Base-by-base conservation (phyloP, 2,113 vertebrate species). In the Mohoua ochrocephala region DNA sequence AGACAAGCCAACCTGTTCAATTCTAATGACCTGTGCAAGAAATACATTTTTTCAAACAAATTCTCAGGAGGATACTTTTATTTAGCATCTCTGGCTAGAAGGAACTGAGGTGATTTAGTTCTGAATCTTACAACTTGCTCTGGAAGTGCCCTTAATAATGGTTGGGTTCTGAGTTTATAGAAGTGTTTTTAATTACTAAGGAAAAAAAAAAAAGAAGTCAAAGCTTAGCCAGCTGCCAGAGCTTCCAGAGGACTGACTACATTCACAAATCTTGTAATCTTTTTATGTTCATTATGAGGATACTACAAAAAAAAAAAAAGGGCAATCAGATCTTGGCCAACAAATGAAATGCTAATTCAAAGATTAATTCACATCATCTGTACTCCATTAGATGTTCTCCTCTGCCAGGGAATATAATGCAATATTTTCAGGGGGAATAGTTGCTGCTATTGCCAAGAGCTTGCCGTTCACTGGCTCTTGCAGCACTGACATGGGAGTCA, bases 361-460 rank as follows among this genome's bases (percentile, higher is more conserved):
- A 96, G 84, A 96, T 97, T 96, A 97, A 96, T 95, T 96, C 87
- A 78, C 68, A 91, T 96, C 97, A 97, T 97, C 97, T 97, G 97
- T 79, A 83, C 84, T 96, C 84, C 79, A 97, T 97, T 97, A 97
- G 56, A 69, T 91, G 81, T 78, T 94, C 79, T 91, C 19, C 73
- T 94, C 42, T 91, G 97, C 96, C 97, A 97, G 94, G 54, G 95
- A 93, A 94, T 96, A 97, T 71, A 93, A 95, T 94, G 95, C 95
- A 97, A 94, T 97, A 96, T 95, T 95, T 97, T 97, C 94, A 94
- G 75, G 93, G 95, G 94, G 69, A 96, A 96, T 70, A 94, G 73
- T 20, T 65, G 45, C 63, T 73, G 81, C 65, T 65, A 0, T 89
- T 96, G 97, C 96, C 97, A 97, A 96, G 77, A 90, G 79, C 81